Percentiles rank a stretch among this genome's conserved stretches.
These are phyloP conservation scores for Drosophila borborema DNA, from an alignment of 2,888 invertebrate genomes.

Conservation along the genomic window DNA sequence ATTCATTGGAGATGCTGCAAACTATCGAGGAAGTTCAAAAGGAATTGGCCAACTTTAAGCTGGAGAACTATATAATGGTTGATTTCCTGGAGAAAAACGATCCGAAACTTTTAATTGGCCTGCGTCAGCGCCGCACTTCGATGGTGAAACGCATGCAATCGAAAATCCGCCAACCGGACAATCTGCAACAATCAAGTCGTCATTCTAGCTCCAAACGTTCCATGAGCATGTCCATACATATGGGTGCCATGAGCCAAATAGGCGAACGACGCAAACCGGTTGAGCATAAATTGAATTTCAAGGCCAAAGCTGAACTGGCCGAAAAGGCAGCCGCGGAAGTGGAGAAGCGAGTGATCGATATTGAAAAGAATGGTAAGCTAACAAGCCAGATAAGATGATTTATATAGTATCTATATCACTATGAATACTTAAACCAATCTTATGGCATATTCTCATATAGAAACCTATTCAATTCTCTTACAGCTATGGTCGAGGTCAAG, in stretches of 20 bases:
- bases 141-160: slow-evolving; percentile 48
- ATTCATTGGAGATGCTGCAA: slow-evolving; percentile 74
- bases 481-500: slow-evolving; percentile 77
- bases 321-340: slow-evolving; percentile 80
- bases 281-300: slow-evolving; percentile 79
- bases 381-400: background rate
- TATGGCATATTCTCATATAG: background rate
- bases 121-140: slow-evolving; percentile 71
- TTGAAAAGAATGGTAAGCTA: slow-evolving; percentile 65
- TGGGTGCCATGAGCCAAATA: slow-evolving; percentile 7
- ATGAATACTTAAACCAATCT: background rate
- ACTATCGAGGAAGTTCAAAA: slow-evolving; percentile 72
- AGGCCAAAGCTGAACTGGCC: slow-evolving; percentile 82
- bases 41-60: slow-evolving; percentile 68
- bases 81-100: slow-evolving; percentile 83
- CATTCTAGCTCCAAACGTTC: slow-evolving; percentile 65
- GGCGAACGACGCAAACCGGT: slow-evolving; percentile 50
- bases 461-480: background rate
- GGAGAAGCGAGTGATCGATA: slow-evolving; percentile 67
- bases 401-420: background rate
- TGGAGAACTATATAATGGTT: slow-evolving; percentile 81
- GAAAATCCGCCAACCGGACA: slow-evolving; percentile 11
- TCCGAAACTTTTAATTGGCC: slow-evolving; percentile 80
- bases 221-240: slow-evolving; percentile 46
- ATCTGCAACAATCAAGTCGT: slow-evolving; percentile 48